Evolutionary conservation across 2,797 vertebrate species (phyloP).

Genomic region (Vespertilio murinus): DNA sequence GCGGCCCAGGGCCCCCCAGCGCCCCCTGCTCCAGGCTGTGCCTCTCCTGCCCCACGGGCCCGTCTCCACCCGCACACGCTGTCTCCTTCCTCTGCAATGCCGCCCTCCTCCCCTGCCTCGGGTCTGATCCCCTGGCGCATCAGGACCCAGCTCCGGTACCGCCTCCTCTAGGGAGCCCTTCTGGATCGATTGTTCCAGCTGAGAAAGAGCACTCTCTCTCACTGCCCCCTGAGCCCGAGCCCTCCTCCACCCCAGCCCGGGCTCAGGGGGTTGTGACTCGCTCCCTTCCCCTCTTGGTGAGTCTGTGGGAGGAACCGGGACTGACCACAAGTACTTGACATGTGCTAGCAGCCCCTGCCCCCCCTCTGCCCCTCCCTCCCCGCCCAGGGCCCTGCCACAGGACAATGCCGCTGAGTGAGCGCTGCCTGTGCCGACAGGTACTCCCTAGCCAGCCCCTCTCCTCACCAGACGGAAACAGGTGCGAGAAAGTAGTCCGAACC

Average conservation of each 20-base stretch:
- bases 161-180: conserved; percentile 16
- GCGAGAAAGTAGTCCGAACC: neutral
- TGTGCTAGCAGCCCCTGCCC: neutral
- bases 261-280: neutral
- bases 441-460: neutral
- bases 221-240: neutral
- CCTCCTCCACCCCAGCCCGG: neutral
- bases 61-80: neutral
- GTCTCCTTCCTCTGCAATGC: neutral
- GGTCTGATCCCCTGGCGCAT: neutral
- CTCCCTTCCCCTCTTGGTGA: neutral
- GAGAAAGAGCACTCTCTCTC: neutral
- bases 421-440: neutral
- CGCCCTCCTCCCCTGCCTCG: neutral
- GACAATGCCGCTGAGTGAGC: neutral
- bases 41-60: neutral
- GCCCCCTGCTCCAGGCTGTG: neutral
- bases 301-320: neutral
- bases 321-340: neutral
- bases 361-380: neutral
- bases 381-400: no score
- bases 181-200: neutral
- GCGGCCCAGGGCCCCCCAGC: no score
- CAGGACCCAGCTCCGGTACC: neutral
- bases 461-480: neutral